Conservation (phyloP, 1,140 invertebrate species). For the Drosophila nebulosa region DNA sequence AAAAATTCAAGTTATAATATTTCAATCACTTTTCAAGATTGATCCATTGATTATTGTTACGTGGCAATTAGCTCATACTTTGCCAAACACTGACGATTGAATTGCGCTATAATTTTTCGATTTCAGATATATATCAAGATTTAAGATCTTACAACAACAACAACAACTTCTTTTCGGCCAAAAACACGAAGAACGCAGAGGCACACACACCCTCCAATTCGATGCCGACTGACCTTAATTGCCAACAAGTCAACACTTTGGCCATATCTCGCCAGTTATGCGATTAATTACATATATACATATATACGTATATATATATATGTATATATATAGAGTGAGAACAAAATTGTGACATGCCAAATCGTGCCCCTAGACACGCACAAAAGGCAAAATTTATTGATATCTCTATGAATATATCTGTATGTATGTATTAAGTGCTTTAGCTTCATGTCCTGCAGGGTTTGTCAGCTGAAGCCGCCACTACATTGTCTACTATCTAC, state of each 20-base stretch:
- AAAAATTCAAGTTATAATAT: too few relatives aligned
- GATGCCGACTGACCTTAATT: constrained; percentile 66
- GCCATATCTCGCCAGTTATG: constrained; percentile 58
- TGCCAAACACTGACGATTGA: neutral
- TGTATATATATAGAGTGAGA: too few relatives aligned
- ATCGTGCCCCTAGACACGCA: constrained; percentile 20
- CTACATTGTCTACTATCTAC: neutral
- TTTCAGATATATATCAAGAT: neutral
- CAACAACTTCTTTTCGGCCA: neutral
- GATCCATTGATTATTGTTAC: neutral
- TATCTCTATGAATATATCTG: too few relatives aligned
- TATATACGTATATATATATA: constrained; percentile 35
- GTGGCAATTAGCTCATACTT: neutral
- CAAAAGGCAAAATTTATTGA: constrained; percentile 64
- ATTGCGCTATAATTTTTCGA: neutral
- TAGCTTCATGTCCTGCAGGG: constrained; percentile 27
- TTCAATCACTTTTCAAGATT: neutral
- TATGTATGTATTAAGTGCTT: too few relatives aligned
- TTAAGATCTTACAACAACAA: neutral
- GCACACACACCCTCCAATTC: constrained; percentile 20
- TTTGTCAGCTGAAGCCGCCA: too few relatives aligned
- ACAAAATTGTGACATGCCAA: too few relatives aligned
- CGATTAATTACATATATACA: constrained; percentile 51
- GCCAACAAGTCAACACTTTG: constrained; percentile 67
- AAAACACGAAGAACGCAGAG: neutral